A percentile compares a stretch with the other conserved stretches of the same genome.
These are phyloP conservation scores for Heterochromis multidens DNA, from an alignment of 2,113 vertebrate genomes.

Conservation along the genomic window DNA sequence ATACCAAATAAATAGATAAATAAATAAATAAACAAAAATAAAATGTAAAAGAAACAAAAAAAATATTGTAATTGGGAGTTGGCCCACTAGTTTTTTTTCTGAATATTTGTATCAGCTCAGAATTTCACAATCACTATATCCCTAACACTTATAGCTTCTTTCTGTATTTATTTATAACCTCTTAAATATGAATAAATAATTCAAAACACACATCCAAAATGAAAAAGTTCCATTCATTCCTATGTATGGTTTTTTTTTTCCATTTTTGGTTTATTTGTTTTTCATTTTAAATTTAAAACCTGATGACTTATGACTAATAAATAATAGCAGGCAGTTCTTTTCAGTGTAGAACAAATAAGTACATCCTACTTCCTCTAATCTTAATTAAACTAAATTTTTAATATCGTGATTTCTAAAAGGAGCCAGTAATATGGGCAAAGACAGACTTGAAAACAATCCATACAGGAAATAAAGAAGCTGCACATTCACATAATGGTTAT, in stretches of 20 bases:
- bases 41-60: too few relatives aligned
- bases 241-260: too few relatives aligned
- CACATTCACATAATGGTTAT: not conserved
- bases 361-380: not conserved
- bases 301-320: not conserved
- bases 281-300: too few relatives aligned
- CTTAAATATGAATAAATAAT: not conserved
- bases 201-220: not conserved
- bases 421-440: not conserved
- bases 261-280: too few relatives aligned
- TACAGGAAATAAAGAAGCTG: not conserved
- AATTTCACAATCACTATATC: too few relatives aligned
- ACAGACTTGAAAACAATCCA: not conserved
- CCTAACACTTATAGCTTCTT: too few relatives aligned
- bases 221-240: not conserved
- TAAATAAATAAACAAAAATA: too few relatives aligned
- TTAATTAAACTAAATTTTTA: not conserved
- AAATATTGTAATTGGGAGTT: too few relatives aligned
- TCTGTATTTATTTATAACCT: too few relatives aligned
- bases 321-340: not conserved
- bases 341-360: not conserved
- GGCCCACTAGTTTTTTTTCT: too few relatives aligned
- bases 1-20: too few relatives aligned
- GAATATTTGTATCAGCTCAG: too few relatives aligned
- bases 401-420: not conserved